Evolutionary conservation across 2,888 invertebrate species (phyloP).

Genomic region (Leucophenga maculata): DNA sequence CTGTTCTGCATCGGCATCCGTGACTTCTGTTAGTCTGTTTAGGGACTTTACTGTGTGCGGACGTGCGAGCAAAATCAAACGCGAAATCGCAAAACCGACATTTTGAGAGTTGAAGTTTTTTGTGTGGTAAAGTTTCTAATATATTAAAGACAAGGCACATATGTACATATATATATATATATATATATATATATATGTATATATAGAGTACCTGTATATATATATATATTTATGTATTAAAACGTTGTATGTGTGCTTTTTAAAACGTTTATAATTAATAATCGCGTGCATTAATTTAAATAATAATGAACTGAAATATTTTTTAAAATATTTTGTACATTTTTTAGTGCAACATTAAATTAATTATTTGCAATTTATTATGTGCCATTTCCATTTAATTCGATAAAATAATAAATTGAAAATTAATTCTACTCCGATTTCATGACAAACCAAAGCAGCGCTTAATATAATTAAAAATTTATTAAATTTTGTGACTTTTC

Average conservation of each 20-base stretch:
- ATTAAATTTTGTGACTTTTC: too few relatives aligned
- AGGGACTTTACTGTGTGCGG: conserved; percentile 61
- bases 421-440: too few relatives aligned
- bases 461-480: too few relatives aligned
- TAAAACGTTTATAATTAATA: neutral
- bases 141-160: conserved; percentile 15
- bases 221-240: conserved; percentile 36
- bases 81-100: neutral
- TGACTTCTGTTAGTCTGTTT: conserved; percentile 60
- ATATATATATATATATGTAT: conserved; percentile 26
- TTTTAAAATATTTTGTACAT: too few relatives aligned
- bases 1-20: conserved; percentile 4
- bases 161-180: conserved; percentile 32
- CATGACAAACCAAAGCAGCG: too few relatives aligned
- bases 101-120: conserved; percentile 22
- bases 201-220: neutral
- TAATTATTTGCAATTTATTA: too few relatives aligned
- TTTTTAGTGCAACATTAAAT: too few relatives aligned
- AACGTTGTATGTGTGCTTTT: neutral
- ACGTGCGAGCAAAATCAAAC: conserved; percentile 46
- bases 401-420: too few relatives aligned
- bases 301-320: too few relatives aligned
- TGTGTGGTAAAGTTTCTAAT: neutral
- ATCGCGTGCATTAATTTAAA: neutral
- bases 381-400: too few relatives aligned